A percentile compares a stretch with the other conserved stretches of the same genome.
Evolutionary conservation across 2,888 invertebrate species (phyloP).

Genomic region (Chymomyza fuscimana): DNA sequence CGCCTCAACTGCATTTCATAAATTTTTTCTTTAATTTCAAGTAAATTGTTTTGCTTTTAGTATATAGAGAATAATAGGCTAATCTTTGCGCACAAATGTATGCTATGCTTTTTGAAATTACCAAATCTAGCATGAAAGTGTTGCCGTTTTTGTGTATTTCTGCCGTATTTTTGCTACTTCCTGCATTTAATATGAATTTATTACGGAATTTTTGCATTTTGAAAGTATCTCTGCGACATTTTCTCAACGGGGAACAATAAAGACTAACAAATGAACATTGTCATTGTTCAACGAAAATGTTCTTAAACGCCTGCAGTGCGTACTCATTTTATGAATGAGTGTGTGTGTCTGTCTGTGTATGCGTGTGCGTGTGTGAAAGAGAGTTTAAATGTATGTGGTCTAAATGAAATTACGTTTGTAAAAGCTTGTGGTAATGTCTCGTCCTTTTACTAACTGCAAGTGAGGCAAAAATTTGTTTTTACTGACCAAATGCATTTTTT

Average conservation of each 20-base stretch:
- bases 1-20: too few relatives aligned
- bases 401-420: too few relatives aligned
- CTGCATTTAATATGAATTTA: slow-evolving; percentile 67
- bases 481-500: too few relatives aligned
- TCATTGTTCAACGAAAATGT: not conserved
- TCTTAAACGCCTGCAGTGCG: too few relatives aligned
- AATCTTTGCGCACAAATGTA: not conserved
- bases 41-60: slow-evolving; percentile 15
- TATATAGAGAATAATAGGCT: not conserved
- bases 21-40: too few relatives aligned
- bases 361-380: too few relatives aligned
- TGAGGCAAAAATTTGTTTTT: too few relatives aligned
- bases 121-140: slow-evolving; percentile 48
- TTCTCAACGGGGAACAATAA: slow-evolving; percentile 18
- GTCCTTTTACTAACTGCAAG: too few relatives aligned
- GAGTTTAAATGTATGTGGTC: too few relatives aligned
- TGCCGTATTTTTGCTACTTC: slow-evolving; percentile 36
- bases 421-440: too few relatives aligned
- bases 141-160: slow-evolving; percentile 18
- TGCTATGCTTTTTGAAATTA: slow-evolving; percentile 29
- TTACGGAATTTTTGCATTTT: slow-evolving; percentile 52
- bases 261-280: slow-evolving; percentile 14
- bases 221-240: slow-evolving; percentile 15
- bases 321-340: too few relatives aligned
- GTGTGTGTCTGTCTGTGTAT: slow-evolving; percentile 3